A percentile compares a stretch with the other conserved stretches of the same genome.
These are phyloP conservation scores for Sebastes oblongus DNA, from an alignment of 2,797 vertebrate genomes.

Conservation along the genomic window DNA sequence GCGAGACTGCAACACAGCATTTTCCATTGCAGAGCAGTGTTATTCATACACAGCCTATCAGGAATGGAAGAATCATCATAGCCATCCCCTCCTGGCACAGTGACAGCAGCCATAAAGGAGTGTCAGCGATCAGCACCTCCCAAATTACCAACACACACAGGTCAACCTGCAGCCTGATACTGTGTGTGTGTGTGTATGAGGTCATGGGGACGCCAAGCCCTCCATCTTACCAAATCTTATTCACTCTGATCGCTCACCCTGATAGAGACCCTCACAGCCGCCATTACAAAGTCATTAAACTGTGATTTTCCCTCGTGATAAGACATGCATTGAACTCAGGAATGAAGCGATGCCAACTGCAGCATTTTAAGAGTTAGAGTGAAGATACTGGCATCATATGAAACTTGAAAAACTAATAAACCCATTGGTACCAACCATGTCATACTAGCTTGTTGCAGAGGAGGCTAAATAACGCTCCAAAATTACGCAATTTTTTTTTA, in stretches of 20 bases:
- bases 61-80: slow-evolving; percentile 1
- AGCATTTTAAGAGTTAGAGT: neutral
- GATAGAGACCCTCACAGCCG: neutral
- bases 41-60: neutral
- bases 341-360: neutral
- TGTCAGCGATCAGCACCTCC: slow-evolving; percentile 44
- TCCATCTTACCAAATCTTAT: neutral
- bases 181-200: neutral
- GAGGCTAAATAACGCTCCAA: no score
- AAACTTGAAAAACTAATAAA: no score
- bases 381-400: no score
- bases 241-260: neutral
- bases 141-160: slow-evolving; percentile 37
- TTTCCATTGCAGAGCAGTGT: neutral
- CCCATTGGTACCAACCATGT: no score
- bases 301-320: neutral
- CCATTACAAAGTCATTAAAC: neutral
- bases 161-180: slow-evolving; percentile 8
- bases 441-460: no score
- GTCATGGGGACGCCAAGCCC: neutral
- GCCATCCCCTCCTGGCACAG: neutral
- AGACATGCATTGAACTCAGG: neutral
- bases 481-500: no score
- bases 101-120: slow-evolving; percentile 23
- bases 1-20: slow-evolving; percentile 1